phyloP scores from a whole-genome alignment of 2,113 vertebrate genomes.

The Chaetops frenatus region DNA sequence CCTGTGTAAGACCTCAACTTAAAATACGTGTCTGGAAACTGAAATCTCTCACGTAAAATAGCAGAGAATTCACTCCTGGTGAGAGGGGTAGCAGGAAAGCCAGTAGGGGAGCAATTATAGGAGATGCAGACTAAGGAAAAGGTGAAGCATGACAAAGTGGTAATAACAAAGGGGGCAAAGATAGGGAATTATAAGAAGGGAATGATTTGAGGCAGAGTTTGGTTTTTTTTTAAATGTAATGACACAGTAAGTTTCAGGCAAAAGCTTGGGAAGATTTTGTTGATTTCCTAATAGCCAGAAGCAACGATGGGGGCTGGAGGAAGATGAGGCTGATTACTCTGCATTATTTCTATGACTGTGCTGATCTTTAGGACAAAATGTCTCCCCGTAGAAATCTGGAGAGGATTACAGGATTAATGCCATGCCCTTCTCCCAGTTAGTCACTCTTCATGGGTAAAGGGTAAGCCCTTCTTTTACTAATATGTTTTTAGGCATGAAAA shows the following conservation, averaged over 20 bases:
- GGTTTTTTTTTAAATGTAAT: background rate
- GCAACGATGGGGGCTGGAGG: slow-evolving; percentile 14
- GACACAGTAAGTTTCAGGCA: slow-evolving; percentile 19
- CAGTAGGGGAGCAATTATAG: background rate
- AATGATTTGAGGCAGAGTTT: slow-evolving; percentile 3
- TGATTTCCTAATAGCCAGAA: slow-evolving; percentile 55
- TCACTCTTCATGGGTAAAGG: slow-evolving; percentile 9
- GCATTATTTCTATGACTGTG: slow-evolving; percentile 43
- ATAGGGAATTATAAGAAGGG: slow-evolving; percentile 36
- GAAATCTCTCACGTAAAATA: background rate
- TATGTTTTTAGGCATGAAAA: background rate
- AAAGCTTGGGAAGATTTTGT: slow-evolving; percentile 62
- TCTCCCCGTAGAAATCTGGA: slow-evolving; percentile 26
- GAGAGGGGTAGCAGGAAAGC: background rate
- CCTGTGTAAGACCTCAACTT: background rate
- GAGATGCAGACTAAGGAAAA: slow-evolving; percentile 28
- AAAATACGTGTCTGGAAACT: background rate
- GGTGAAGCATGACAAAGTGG: slow-evolving; percentile 9
- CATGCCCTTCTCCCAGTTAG: slow-evolving; percentile 35
- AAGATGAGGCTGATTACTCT: slow-evolving; percentile 49
- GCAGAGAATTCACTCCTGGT: background rate
- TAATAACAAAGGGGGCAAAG: slow-evolving; percentile 21
- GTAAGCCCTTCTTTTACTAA: background rate
- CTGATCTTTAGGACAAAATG: slow-evolving; percentile 49
- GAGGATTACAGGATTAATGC: slow-evolving; percentile 48